A percentile compares a stretch with the other conserved stretches of the same genome.
Conservation (phyloP, 1,140 invertebrate genomes). For the Bombus waltoni region DNA sequence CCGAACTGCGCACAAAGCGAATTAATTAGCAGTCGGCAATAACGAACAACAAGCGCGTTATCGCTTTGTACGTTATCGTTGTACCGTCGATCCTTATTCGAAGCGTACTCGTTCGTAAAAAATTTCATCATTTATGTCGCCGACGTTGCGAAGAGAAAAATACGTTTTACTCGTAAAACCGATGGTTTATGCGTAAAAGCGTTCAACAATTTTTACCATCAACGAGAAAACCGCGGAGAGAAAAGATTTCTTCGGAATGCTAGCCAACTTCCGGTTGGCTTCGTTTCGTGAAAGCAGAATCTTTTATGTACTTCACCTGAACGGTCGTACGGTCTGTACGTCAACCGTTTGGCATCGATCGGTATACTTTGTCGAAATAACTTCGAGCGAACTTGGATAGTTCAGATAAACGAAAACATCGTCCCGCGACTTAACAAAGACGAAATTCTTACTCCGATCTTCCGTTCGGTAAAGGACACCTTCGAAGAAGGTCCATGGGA, state of each 20-base stretch:
- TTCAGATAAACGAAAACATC: neutral
- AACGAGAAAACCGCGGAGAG: constrained; percentile 53
- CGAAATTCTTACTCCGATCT: neutral
- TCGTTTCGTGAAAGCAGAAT: constrained; percentile 69
- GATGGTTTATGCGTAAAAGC: constrained; percentile 9
- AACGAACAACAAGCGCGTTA: neutral
- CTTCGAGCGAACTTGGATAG: neutral
- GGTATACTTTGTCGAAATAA: neutral
- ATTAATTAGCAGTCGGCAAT: constrained; percentile 54
- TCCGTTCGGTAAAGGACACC: neutral
- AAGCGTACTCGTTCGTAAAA: neutral
- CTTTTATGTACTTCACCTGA: constrained; percentile 43
- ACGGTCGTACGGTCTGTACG: constrained; percentile 10
- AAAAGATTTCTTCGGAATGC: constrained; percentile 60
- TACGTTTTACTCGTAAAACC: constrained; percentile 19
- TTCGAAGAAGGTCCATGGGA: neutral
- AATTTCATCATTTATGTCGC: neutral
- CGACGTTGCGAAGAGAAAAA: neutral
- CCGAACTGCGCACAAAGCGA: constrained; percentile 53
- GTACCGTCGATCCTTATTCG: constrained; percentile 29
- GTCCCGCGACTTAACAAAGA: neutral
- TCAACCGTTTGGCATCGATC: constrained; percentile 47
- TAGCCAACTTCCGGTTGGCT: constrained; percentile 71
- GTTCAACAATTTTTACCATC: constrained; percentile 26
- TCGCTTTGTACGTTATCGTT: constrained; percentile 23